A percentile compares a stretch with the other conserved stretches of the same genome.
phyloP scores from a whole-genome alignment of 2,797 vertebrate genomes.

The Sternarchorhynchus goeldii region DNA sequence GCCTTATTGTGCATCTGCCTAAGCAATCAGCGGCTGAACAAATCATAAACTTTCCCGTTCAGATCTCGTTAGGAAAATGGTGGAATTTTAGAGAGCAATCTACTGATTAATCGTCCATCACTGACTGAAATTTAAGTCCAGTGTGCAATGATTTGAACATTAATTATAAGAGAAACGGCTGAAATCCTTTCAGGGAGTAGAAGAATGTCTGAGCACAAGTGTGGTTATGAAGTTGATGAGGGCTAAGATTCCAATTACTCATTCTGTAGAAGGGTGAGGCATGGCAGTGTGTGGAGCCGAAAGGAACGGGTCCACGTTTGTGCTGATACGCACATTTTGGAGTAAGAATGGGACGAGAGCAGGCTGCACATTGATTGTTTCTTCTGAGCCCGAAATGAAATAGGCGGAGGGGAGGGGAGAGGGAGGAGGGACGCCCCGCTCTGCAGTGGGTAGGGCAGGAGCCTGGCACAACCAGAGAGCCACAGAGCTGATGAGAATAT shows the following conservation, averaged over 20 bases:
- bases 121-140: conserved; percentile 38
- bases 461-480: background rate
- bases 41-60: conserved; percentile 46
- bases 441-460: background rate
- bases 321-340: conserved; percentile 42
- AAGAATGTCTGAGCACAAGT: conserved; percentile 28
- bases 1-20: conserved; percentile 51
- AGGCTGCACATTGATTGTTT: conserved; percentile 40
- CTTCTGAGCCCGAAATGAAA: conserved; percentile 38
- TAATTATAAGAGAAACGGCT: conserved; percentile 45
- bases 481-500: background rate
- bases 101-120: conserved; percentile 50
- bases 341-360: conserved; percentile 29
- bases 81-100: conserved; percentile 38
- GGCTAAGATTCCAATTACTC: conserved; percentile 39
- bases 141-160: conserved; percentile 37
- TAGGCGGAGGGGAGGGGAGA: background rate
- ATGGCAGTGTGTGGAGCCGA: conserved; percentile 6
- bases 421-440: background rate
- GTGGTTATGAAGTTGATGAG: conserved; percentile 44
- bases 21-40: conserved; percentile 54
- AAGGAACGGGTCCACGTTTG: conserved; percentile 37
- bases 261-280: conserved; percentile 27
- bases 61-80: conserved; percentile 40
- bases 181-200: conserved; percentile 32